These are phyloP conservation scores for Neosilurus hyrtlii DNA, from an alignment of 2,797 vertebrate genomes.

Conservation along the genomic window DNA sequence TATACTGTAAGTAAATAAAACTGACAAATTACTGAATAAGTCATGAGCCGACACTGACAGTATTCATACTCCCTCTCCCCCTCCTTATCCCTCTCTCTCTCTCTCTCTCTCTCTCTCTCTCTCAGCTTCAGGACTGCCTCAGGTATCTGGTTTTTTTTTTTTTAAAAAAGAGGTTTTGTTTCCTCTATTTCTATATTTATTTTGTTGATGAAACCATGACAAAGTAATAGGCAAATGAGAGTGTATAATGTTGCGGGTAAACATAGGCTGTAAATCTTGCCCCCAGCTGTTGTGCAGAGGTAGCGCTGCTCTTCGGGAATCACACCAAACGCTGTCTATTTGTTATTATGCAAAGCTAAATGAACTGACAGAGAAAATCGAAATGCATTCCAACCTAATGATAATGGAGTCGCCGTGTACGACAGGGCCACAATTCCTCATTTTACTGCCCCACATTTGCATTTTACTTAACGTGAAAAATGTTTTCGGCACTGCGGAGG, in stretches of 20 bases:
- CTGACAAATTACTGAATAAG: conserved; percentile 58
- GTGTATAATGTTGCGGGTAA: conserved; percentile 58
- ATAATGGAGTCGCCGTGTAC: conserved; percentile 61
- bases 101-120: conserved; percentile 13
- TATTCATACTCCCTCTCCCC: conserved; percentile 19
- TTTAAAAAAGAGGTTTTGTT: conserved; percentile 47
- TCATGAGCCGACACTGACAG: conserved; percentile 53
- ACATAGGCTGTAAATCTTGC: conserved; percentile 56
- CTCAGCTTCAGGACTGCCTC: conserved; percentile 41
- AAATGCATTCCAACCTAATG: conserved; percentile 64
- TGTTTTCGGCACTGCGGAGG: conserved; percentile 51
- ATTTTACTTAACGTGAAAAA: conserved; percentile 59
- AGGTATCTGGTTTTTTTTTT: conserved; percentile 33
- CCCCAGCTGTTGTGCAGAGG: conserved; percentile 51
- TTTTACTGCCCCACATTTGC: conserved; percentile 56
- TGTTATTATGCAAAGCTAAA: conserved; percentile 60
- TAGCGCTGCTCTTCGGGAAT: conserved; percentile 47
- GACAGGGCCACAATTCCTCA: conserved; percentile 58
- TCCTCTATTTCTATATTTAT: conserved; percentile 42
- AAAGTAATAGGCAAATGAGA: conserved; percentile 47
- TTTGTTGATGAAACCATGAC: conserved; percentile 53
- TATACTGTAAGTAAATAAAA: conserved; percentile 56
- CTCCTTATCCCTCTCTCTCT: conserved; percentile 31
- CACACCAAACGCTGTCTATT: conserved; percentile 51
- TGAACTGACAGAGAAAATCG: conserved; percentile 62